A percentile compares a stretch with the other conserved stretches of the same genome.
Evolutionary conservation across 2,888 invertebrate genomes (phyloP).

Genomic region (Tenthredo notha): DNA sequence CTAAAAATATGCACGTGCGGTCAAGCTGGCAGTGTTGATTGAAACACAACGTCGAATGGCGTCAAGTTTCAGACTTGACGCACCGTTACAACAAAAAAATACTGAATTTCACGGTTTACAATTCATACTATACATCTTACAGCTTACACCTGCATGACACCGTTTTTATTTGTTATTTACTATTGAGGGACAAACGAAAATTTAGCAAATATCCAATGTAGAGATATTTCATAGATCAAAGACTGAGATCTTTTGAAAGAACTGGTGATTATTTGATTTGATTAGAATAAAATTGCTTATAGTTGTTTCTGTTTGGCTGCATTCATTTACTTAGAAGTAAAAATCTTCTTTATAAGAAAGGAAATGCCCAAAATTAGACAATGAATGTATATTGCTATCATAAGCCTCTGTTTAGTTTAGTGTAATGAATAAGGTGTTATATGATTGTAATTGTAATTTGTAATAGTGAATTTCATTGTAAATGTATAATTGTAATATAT

Average conservation of each 20-base stretch:
- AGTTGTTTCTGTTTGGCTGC: neutral
- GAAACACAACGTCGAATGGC: conserved; percentile 58
- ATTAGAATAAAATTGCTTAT: neutral
- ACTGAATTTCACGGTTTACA: conserved; percentile 18
- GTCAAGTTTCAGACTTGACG: conserved; percentile 52
- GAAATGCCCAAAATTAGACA: neutral
- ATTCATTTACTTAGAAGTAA: neutral
- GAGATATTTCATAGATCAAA: neutral
- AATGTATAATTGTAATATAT: conserved; percentile 6
- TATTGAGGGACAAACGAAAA: neutral
- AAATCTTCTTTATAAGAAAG: neutral
- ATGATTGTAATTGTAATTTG: conserved; percentile 1
- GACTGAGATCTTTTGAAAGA: neutral
- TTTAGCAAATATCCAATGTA: neutral
- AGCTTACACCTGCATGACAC: neutral
- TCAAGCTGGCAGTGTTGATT: conserved; percentile 59
- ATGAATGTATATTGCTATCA: neutral
- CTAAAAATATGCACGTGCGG: conserved; percentile 53
- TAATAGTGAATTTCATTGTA: conserved; percentile 11
- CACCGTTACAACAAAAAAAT: conserved; percentile 56
- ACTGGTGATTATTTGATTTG: neutral
- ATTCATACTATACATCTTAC: conserved; percentile 38
- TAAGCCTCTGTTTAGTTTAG: neutral
- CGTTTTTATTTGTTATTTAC: neutral
- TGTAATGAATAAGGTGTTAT: neutral